Percentiles rank a stretch among this genome's conserved stretches.
Evolutionary conservation across 2,113 vertebrate genomes (phyloP).

Genomic region (Istiophorus platypterus): DNA sequence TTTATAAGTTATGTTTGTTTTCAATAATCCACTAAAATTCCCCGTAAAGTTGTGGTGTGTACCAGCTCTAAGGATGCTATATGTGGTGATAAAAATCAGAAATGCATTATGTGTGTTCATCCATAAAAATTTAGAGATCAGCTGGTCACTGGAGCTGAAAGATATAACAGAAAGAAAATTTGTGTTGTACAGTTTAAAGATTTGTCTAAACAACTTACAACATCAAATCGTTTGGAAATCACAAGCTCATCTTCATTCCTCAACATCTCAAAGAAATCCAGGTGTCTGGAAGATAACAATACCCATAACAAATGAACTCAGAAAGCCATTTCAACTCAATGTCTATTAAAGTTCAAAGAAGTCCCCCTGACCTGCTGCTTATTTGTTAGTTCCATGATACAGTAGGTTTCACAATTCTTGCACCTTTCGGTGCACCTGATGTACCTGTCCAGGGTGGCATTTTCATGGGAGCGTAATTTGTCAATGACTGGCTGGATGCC

Average conservation of each 20-base stretch:
- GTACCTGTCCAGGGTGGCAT: conserved; percentile 93
- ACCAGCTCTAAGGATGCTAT: not conserved
- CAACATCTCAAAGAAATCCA: conserved; percentile 97
- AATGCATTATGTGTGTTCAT: no score
- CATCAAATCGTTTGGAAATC: conserved; percentile 92
- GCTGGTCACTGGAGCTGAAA: no score
- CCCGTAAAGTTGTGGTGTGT: not conserved
- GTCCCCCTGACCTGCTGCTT: not conserved
- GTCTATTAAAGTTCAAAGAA: not conserved
- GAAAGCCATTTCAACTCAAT: not conserved
- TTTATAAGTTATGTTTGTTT: not conserved
- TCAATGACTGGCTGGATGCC: conserved; percentile 96
- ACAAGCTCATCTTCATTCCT: conserved; percentile 94
- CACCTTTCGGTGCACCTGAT: not conserved
- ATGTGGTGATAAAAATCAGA: no score
- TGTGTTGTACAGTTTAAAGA: not conserved
- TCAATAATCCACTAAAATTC: not conserved
- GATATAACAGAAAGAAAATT: not conserved
- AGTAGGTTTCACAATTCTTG: not conserved
- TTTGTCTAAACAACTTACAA: conserved; percentile 80
- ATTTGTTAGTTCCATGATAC: not conserved
- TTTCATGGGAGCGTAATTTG: conserved; percentile 92
- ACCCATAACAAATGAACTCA: not conserved
- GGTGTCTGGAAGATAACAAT: conserved; percentile 84
- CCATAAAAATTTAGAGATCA: no score